Evolutionary conservation across 2,888 invertebrate species (phyloP).

Genomic region (Fissipunctia ypsillon): DNA sequence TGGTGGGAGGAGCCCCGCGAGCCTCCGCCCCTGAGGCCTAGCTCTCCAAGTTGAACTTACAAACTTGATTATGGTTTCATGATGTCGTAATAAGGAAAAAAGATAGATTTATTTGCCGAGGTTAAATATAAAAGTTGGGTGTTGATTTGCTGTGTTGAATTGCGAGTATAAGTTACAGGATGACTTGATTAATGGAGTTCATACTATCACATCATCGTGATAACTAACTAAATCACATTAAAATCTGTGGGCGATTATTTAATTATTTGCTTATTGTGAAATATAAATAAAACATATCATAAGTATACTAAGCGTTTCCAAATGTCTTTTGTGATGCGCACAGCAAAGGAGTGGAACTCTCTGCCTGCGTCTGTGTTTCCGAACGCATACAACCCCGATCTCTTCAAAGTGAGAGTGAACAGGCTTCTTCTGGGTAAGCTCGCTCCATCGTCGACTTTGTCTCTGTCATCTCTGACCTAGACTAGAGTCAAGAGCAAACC

Average conservation of each 20-base stretch:
- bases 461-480: no score
- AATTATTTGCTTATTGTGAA: neutral
- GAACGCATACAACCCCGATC: no score
- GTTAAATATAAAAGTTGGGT: neutral
- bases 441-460: no score
- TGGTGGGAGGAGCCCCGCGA: conserved; percentile 61
- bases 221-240: neutral
- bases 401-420: no score
- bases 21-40: conserved; percentile 61
- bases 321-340: no score
- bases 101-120: conserved; percentile 3
- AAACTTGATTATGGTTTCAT: conserved; percentile 56
- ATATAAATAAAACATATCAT: neutral
- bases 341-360: no score
- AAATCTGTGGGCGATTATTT: neutral
- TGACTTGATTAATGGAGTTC: neutral
- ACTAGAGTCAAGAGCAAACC: no score
- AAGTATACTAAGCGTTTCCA: no score
- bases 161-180: neutral
- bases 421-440: no score
- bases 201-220: neutral
- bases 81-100: conserved; percentile 26
- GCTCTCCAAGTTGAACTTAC: conserved; percentile 43
- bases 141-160: neutral
- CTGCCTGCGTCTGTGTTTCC: no score